Percentiles rank a stretch among this genome's conserved stretches.
Evolutionary conservation across 2,888 invertebrate genomes (phyloP).

Genomic region (Patella caerulea): DNA sequence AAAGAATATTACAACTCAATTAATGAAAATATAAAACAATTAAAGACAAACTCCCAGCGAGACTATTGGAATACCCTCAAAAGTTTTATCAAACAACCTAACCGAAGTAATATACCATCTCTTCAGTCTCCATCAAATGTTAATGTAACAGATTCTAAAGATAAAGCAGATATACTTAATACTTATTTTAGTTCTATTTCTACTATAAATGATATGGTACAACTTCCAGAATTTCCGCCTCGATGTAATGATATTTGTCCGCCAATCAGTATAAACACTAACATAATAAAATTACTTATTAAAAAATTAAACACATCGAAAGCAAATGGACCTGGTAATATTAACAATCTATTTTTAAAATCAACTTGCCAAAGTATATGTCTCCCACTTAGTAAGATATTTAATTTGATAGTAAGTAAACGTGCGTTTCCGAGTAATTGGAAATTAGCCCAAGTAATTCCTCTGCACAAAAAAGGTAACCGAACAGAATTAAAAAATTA

Average conservation of each 20-base stretch:
- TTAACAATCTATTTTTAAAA: not conserved
- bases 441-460: slow-evolving; percentile 36
- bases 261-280: too few relatives aligned
- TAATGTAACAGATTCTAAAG: not conserved
- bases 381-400: too few relatives aligned
- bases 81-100: not conserved
- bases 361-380: too few relatives aligned
- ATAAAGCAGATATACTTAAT: not conserved
- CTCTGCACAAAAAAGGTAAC: slow-evolving; percentile 41
- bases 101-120: not conserved
- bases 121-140: not conserved
- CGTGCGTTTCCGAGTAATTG: slow-evolving; percentile 34
- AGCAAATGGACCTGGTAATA: slow-evolving; percentile 7
- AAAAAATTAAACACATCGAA: slow-evolving; percentile 1
- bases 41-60: not conserved
- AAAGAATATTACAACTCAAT: not conserved
- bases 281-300: not conserved
- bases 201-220: slow-evolving; percentile 4
- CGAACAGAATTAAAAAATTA: slow-evolving; percentile 34
- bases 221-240: not conserved
- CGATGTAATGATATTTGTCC: too few relatives aligned
- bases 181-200: slow-evolving; percentile 6
- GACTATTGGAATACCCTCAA: not conserved
- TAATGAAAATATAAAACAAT: not conserved
- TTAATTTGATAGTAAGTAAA: not conserved